Base-by-base conservation (phyloP, 2,888 invertebrate species). In the Drosophila fungiperda region DNA sequence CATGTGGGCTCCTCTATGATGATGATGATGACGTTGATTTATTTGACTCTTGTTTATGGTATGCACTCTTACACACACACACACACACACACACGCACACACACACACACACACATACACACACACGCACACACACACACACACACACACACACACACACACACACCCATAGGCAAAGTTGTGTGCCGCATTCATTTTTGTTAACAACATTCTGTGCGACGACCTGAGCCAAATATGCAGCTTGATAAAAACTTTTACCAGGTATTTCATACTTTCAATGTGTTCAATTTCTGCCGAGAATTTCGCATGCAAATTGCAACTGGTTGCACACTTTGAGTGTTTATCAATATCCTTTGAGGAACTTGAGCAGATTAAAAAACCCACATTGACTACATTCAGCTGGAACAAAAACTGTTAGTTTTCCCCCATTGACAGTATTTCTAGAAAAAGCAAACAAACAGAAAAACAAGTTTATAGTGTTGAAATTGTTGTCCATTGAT, bases 21-120 rank as follows among this genome's bases (percentile, higher is more conserved):
- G 84, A 83, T 75, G 82, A 82, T 68, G 82, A 82, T 67, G 73
- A 76, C 82, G 85, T 82, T 84, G 82, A 82, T 82, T 82, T 82
- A 82, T 82, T 82, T 79, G 82, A 79, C 85, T 84, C 71, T 73
- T 82, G 79, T 84, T 82, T 82, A 82, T 84, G 81, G 80, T 78
- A 84, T 82, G 74, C 82, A 70, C 75, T 68, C 66, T 38, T 65
- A 80, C n/a, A 70, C 59, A 63, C 35, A 45, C 58, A 23, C 48
- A 53, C 52, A 57, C 59, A 36, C n/a, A 59, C 55, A 36, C n/a
- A 54, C 55, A n/a, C 45, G 58, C 45, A 58, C 65, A 52, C 64
- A 63, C 23, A 49, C 33, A 20, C 32, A 17, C 49, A 32, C 55
- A 58, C 40, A 35, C 33, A 33, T 3, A 6, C 40, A 5, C 52